phyloP scores from a whole-genome alignment of 2,888 invertebrate genomes.

The Xiphydria camelus region DNA sequence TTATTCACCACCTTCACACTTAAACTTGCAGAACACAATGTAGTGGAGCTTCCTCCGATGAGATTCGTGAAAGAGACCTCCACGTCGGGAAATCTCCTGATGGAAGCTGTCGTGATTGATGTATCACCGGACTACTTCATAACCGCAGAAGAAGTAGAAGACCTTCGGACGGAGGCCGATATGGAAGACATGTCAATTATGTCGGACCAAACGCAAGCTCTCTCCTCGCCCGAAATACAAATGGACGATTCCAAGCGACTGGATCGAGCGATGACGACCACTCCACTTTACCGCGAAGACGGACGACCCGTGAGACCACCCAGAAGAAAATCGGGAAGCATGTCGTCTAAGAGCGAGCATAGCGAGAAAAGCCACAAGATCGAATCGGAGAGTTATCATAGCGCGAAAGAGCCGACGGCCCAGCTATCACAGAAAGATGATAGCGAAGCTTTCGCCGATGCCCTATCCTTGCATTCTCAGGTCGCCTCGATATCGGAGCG shows the following conservation, averaged over 20 bases:
- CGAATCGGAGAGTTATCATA: conserved; percentile 52
- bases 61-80: conserved; percentile 89
- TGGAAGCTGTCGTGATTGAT: conserved; percentile 91
- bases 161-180: conserved; percentile 83
- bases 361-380: conserved; percentile 40
- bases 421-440: conserved; percentile 39
- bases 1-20: background rate
- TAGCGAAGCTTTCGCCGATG: conserved; percentile 52
- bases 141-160: conserved; percentile 80
- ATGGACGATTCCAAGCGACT: conserved; percentile 24
- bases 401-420: conserved; percentile 42
- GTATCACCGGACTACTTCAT: conserved; percentile 84
- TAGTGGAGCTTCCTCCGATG: conserved; percentile 84
- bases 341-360: conserved; percentile 57
- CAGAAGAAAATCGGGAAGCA: conserved; percentile 67
- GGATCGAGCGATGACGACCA: conserved; percentile 25
- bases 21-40: conserved; percentile 70
- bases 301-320: conserved; percentile 65
- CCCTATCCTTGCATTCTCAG: conserved; percentile 44
- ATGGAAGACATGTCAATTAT: conserved; percentile 83
- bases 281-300: conserved; percentile 61
- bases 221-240: conserved; percentile 57
- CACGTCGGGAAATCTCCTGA: conserved; percentile 81
- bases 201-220: conserved; percentile 69
- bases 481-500: conserved; percentile 57